These are phyloP conservation scores for Nebria brevicollis DNA, from an alignment of 2,888 invertebrate genomes.

Conservation along the genomic window DNA sequence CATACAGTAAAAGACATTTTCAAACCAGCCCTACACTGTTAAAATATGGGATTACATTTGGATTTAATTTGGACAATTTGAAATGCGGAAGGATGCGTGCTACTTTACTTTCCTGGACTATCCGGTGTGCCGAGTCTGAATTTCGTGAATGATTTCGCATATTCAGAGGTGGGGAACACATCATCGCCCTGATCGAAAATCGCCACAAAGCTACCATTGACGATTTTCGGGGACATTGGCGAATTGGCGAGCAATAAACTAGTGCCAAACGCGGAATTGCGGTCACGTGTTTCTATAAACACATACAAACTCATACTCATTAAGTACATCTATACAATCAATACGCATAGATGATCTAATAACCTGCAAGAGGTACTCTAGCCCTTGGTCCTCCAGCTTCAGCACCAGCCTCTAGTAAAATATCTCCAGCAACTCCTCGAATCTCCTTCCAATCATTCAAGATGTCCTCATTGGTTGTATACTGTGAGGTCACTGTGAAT, in stretches of 20 bases:
- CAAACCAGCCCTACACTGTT: too few relatives aligned
- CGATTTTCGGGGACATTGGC: slow-evolving; percentile 96
- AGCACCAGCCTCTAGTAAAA: slow-evolving; percentile 73
- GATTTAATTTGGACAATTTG: too few relatives aligned
- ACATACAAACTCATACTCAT: slow-evolving; percentile 47
- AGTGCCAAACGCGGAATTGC: slow-evolving; percentile 90
- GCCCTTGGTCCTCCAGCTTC: slow-evolving; percentile 65
- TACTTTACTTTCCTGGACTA: slow-evolving; percentile 73
- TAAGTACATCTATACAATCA: not conserved
- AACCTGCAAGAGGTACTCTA: slow-evolving; percentile 73
- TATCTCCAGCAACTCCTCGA: slow-evolving; percentile 75
- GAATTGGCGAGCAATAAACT: slow-evolving; percentile 93
- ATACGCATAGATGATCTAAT: not conserved
- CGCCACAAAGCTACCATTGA: slow-evolving; percentile 92
- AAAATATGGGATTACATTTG: not conserved
- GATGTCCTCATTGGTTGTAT: slow-evolving; percentile 82
- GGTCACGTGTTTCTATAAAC: slow-evolving; percentile 79
- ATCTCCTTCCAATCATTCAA: slow-evolving; percentile 90
- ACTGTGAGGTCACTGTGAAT: slow-evolving; percentile 92
- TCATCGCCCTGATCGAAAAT: slow-evolving; percentile 85
- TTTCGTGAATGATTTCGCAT: slow-evolving; percentile 76
- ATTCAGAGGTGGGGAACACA: slow-evolving; percentile 68
- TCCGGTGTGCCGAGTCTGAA: slow-evolving; percentile 78
- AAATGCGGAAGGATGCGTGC: not conserved
- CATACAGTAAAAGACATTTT: not conserved